These are phyloP conservation scores for Odontesthes bonariensis DNA, from an alignment of 2,113 vertebrate genomes.

Conservation along the genomic window DNA sequence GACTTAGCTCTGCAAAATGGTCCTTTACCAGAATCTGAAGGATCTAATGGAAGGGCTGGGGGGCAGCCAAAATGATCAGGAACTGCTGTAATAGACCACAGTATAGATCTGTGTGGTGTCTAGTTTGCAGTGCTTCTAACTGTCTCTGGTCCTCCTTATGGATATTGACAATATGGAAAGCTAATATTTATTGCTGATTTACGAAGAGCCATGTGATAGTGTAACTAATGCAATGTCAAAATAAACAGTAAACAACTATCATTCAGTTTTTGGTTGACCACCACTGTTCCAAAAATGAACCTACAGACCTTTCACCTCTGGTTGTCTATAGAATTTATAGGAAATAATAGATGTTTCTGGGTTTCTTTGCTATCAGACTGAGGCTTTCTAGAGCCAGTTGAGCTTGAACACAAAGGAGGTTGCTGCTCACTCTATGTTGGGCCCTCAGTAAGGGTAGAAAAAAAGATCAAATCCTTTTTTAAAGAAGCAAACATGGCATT, in stretches of 20 bases:
- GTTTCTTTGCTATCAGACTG: slow-evolving; percentile 18
- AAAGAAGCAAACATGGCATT: slow-evolving; percentile 19
- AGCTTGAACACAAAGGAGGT: slow-evolving; percentile 8
- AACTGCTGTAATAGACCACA: slow-evolving; percentile 37
- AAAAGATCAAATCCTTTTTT: background rate
- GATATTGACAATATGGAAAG: slow-evolving; percentile 27
- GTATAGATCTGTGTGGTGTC: slow-evolving; percentile 47
- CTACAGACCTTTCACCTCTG: background rate
- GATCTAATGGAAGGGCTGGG: slow-evolving; percentile 73
- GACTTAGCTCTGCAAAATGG: slow-evolving; percentile 47
- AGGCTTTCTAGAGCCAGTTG: slow-evolving; percentile 1
- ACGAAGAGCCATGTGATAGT: slow-evolving; percentile 13
- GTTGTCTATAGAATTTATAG: background rate
- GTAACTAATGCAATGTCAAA: too few species aligned
- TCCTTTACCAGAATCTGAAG: slow-evolving; percentile 60
- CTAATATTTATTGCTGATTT: slow-evolving; percentile 22
- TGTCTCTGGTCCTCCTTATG: slow-evolving; percentile 15
- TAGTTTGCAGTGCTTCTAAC: slow-evolving; percentile 23
- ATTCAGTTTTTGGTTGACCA: background rate
- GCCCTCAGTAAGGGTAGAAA: background rate
- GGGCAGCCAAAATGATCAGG: slow-evolving; percentile 59
- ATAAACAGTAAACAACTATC: background rate
- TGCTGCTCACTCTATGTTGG: slow-evolving; percentile 18
- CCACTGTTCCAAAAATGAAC: background rate
- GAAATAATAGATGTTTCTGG: slow-evolving; percentile 3